phyloP scores from a whole-genome alignment of 2,888 invertebrate species.

The Amphipoea oculea region DNA sequence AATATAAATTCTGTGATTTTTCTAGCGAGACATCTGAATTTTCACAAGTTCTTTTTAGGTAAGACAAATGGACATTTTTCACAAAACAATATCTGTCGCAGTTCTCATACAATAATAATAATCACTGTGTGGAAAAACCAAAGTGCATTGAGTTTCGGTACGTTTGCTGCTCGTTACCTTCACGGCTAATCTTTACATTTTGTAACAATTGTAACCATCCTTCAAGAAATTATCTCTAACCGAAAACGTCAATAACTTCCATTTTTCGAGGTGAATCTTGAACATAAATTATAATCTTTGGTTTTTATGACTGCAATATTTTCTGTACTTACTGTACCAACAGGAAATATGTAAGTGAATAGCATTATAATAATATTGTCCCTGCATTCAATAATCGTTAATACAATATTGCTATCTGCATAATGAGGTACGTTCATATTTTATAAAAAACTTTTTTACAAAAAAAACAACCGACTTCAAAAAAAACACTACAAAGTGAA shows the following conservation, averaged over 20 bases:
- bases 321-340: constrained; percentile 5
- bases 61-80: constrained; percentile 7
- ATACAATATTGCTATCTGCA: constrained; percentile 28
- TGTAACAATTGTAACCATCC: constrained; percentile 36
- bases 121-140: constrained; percentile 33
- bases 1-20: not conserved
- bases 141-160: constrained; percentile 28
- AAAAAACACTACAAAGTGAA: too few relatives aligned
- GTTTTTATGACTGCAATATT: not conserved
- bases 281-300: not conserved
- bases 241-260: constrained; percentile 14
- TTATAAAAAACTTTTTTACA: too few relatives aligned
- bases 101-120: constrained; percentile 26
- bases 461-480: too few relatives aligned
- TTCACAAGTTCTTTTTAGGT: not conserved
- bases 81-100: constrained; percentile 8
- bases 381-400: constrained; percentile 42
- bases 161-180: constrained; percentile 41
- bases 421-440: not conserved
- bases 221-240: constrained; percentile 23
- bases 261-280: constrained; percentile 1
- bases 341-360: constrained; percentile 35
- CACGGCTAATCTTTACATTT: constrained; percentile 34
- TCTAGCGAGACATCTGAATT: not conserved
- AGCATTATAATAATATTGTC: constrained; percentile 30